Conservation (phyloP, 1,140 invertebrate species). For the Pogonus chalceus region DNA sequence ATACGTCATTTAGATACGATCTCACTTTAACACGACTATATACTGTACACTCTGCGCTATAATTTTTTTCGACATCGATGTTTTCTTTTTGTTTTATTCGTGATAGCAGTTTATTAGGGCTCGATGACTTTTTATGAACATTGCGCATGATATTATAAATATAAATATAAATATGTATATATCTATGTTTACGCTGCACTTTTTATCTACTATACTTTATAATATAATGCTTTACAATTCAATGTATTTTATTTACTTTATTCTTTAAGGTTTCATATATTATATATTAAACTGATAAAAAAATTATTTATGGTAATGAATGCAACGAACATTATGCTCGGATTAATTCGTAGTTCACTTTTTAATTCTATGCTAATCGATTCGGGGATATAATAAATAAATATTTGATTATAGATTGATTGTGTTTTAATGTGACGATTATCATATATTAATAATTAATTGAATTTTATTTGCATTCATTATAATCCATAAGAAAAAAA, state of each 20-base stretch:
- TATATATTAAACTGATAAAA: too few species aligned
- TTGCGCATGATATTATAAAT: neutral
- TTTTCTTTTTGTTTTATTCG: neutral
- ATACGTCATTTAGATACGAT: conserved; percentile 31
- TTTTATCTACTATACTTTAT: too few species aligned
- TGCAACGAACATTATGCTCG: neutral
- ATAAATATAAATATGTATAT: too few species aligned
- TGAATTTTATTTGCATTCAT: conserved; percentile 2
- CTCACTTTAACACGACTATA: conserved; percentile 22
- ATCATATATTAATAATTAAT: neutral
- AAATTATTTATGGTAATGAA: neutral
- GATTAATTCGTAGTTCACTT: neutral
- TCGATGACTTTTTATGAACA: neutral
- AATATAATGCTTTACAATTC: too few species aligned
- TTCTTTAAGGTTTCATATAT: too few species aligned
- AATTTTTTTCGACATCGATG: neutral
- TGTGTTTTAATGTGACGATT: conserved; percentile 1
- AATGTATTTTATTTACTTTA: too few species aligned
- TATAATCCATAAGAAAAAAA: too few species aligned
- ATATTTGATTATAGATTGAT: conserved; percentile 3
- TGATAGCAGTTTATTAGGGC: neutral
- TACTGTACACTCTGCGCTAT: neutral
- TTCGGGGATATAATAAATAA: neutral
- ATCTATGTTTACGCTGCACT: too few species aligned
- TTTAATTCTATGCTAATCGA: conserved; percentile 2